These are phyloP conservation scores for Lerista edwardsae DNA, from an alignment of 2,797 vertebrate species.

Conservation along the genomic window DNA sequence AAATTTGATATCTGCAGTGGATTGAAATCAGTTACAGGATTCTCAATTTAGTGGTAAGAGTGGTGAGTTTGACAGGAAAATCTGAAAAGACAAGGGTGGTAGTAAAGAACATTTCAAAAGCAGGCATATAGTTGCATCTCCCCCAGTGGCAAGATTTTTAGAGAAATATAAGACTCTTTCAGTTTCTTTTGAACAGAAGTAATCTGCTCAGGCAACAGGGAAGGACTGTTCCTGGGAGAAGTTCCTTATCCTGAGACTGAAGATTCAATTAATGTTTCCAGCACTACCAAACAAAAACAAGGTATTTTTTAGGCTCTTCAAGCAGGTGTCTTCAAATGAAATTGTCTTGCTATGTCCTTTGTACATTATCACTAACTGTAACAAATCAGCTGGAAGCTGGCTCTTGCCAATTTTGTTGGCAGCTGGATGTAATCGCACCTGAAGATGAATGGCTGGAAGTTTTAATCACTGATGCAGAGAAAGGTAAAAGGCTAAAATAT, in stretches of 20 bases:
- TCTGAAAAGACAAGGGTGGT: not conserved
- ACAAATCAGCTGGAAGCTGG: not conserved
- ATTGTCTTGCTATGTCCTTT: not conserved
- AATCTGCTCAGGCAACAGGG: not conserved
- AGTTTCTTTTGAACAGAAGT: not conserved
- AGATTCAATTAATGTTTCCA: conserved; percentile 6
- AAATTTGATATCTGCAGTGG: too few relatives aligned
- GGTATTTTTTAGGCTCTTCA: not conserved
- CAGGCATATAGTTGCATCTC: not conserved
- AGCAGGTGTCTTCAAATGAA: conserved; percentile 14
- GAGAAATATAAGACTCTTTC: not conserved
- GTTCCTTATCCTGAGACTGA: not conserved
- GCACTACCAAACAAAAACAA: not conserved
- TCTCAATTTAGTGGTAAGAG: not conserved
- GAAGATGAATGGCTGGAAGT: conserved; percentile 6
- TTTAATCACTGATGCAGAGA: conserved; percentile 12
- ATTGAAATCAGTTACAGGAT: not conserved
- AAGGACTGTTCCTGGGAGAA: not conserved
- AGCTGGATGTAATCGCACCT: conserved; percentile 21
- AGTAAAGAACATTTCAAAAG: not conserved
- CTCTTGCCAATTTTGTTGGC: not conserved
- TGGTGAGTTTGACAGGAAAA: not conserved
- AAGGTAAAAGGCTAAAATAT: not conserved
- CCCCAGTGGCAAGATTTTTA: not conserved
- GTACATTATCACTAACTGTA: conserved; percentile 2